Evolutionary conservation across 2,113 vertebrate genomes (phyloP).

Genomic region (Motacilla alba): DNA sequence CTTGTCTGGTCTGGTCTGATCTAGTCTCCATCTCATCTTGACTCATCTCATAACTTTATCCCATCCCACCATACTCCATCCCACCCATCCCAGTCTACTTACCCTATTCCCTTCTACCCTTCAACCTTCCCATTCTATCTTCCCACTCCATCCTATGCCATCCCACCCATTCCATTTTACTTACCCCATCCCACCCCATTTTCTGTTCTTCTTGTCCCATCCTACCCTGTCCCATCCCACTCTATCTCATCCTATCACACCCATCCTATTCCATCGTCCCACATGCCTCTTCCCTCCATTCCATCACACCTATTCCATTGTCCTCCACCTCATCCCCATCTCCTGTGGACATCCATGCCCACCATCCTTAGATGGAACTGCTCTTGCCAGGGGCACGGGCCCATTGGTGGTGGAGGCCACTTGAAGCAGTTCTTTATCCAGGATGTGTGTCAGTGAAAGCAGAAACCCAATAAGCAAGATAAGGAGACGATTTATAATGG

Average conservation of each 20-base stretch:
- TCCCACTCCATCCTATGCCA: not conserved
- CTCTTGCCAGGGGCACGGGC: not conserved
- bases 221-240: not conserved
- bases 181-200: not conserved
- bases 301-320: not conserved
- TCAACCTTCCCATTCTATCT: not conserved
- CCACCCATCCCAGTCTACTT: not conserved
- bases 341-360: not conserved
- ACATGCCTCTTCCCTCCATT: not conserved
- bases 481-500: conserved; percentile 58
- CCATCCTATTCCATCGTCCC: not conserved
- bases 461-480: conserved; percentile 54
- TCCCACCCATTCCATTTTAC: not conserved
- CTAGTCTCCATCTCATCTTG: not conserved
- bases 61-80: not conserved
- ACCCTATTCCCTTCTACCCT: not conserved
- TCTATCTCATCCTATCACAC: not conserved
- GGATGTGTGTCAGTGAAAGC: conserved; percentile 47
- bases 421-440: not conserved
- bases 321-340: not conserved
- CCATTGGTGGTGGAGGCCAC: not conserved
- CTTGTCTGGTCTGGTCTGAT: not conserved
- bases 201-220: not conserved
- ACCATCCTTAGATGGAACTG: not conserved
- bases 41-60: not conserved